Evolutionary conservation across 1,140 invertebrate genomes (phyloP).

Genomic region (Cepaea nemoralis): DNA sequence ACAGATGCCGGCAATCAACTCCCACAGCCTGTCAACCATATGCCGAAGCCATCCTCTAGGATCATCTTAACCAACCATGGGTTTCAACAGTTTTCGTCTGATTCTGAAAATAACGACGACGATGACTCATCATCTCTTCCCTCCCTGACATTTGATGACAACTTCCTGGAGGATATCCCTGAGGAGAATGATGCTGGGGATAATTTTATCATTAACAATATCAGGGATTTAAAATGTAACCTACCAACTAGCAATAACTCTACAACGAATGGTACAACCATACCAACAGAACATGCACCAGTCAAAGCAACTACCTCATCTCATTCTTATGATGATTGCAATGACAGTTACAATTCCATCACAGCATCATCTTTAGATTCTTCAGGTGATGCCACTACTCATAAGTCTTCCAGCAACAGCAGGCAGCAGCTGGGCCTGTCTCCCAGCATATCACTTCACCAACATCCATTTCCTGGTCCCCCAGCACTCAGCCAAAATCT

Average conservation of each 20-base stretch:
- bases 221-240: neutral
- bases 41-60: neutral
- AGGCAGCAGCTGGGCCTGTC: neutral
- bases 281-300: conserved; percentile 14
- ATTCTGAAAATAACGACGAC: conserved; percentile 24
- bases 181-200: conserved; percentile 54
- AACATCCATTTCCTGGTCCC: neutral
- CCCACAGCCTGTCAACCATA: neutral
- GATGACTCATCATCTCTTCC: conserved; percentile 24
- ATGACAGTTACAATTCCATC: neutral
- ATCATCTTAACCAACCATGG: conserved; percentile 32
- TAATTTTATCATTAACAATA: conserved; percentile 47
- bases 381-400: neutral
- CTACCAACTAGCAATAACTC: neutral
- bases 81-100: conserved; percentile 26
- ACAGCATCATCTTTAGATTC: neutral
- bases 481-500: neutral
- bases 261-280: conserved; percentile 3
- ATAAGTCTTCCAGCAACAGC: neutral
- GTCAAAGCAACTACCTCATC: neutral
- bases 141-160: conserved; percentile 58
- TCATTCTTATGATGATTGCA: neutral
- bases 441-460: neutral
- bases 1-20: neutral
- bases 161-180: conserved; percentile 62